Evolutionary conservation across 2,888 invertebrate species (phyloP).

Genomic region (Cyaniris semiargus): DNA sequence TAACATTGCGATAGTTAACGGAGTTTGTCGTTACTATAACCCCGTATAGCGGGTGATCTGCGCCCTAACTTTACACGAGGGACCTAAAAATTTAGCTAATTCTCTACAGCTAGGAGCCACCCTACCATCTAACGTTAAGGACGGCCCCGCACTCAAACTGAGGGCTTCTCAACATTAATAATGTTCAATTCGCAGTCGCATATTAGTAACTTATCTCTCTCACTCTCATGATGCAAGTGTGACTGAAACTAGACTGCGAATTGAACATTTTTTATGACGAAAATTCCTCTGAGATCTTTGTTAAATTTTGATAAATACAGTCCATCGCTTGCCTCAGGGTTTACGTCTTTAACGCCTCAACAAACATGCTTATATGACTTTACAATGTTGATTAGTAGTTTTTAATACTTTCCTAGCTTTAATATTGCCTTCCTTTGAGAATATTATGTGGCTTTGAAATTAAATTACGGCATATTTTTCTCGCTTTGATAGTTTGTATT

Average conservation of each 20-base stretch:
- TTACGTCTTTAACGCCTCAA: slow-evolving; percentile 11
- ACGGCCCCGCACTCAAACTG: slow-evolving; percentile 75
- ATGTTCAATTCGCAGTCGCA: neutral
- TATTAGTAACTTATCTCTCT: no score
- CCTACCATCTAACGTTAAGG: slow-evolving; percentile 69
- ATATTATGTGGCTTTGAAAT: neutral
- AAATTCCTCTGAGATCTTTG: slow-evolving; percentile 59
- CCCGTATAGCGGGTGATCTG: neutral
- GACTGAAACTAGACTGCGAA: neutral
- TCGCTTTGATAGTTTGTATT: no score
- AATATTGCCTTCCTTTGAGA: no score
- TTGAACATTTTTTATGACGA: neutral
- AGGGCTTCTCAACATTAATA: neutral
- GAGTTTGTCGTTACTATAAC: neutral
- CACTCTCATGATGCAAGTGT: no score
- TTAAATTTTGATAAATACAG: slow-evolving; percentile 64
- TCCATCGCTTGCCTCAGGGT: slow-evolving; percentile 46
- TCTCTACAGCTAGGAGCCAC: slow-evolving; percentile 46
- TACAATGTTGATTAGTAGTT: neutral
- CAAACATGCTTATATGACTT: neutral
- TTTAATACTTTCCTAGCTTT: no score
- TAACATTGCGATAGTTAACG: neutral
- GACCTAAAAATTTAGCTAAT: slow-evolving; percentile 1
- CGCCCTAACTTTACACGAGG: neutral
- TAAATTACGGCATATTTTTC: no score